Conservation (phyloP, 2,113 vertebrate species). For the Turnix velox region DNA sequence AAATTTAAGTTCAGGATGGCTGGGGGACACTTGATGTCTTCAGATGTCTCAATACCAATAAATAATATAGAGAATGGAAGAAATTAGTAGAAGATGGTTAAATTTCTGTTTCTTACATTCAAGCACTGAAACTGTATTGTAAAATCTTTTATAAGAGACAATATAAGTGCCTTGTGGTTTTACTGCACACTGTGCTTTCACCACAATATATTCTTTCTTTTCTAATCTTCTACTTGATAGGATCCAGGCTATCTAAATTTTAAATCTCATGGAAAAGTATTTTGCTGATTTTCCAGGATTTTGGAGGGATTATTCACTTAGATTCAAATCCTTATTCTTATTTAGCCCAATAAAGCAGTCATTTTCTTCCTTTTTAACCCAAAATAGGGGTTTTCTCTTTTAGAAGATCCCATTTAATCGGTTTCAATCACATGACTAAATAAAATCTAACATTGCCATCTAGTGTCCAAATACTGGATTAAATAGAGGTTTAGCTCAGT, state of each 20-base stretch:
- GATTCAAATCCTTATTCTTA: neutral
- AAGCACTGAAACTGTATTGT: neutral
- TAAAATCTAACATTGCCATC: constrained; percentile 60
- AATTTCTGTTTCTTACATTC: neutral
- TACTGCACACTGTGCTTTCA: neutral
- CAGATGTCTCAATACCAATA: neutral
- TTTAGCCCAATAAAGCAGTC: neutral
- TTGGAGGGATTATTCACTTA: neutral
- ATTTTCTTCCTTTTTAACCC: neutral
- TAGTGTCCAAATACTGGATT: neutral
- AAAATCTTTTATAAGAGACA: neutral
- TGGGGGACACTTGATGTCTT: neutral
- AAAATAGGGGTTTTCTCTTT: neutral
- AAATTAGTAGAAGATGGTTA: neutral
- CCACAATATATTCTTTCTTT: neutral
- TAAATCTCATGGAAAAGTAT: neutral
- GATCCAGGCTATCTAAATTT: neutral
- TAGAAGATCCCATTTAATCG: neutral
- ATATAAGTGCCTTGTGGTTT: neutral
- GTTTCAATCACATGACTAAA: constrained; percentile 54
- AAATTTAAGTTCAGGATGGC: neutral
- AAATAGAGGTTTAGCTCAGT: neutral
- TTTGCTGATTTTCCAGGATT: neutral
- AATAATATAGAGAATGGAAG: neutral
- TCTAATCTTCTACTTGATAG: neutral